Percentiles rank a stretch among this genome's conserved stretches.
These are phyloP conservation scores for Drosophila trapezifrons DNA, from an alignment of 1,140 invertebrate species.

Conservation along the genomic window DNA sequence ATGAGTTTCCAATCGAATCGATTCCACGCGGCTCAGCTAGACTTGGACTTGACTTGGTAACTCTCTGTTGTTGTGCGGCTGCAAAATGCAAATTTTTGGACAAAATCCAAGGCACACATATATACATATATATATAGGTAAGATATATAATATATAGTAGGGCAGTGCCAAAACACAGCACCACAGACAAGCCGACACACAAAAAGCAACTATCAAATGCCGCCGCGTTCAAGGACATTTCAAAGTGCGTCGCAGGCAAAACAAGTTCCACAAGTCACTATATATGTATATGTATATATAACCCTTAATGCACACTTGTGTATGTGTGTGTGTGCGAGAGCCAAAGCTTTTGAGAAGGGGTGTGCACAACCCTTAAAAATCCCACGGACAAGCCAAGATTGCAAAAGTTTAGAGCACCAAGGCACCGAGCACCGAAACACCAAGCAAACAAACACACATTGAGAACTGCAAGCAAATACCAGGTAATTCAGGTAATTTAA, in stretches of 20 bases:
- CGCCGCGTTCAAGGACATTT: conserved; percentile 49
- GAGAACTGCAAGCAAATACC: conserved; percentile 8
- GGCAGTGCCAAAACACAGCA: conserved; percentile 30
- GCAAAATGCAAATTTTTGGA: conserved; percentile 40
- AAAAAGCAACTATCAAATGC: conserved; percentile 39
- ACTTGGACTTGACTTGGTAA: conserved; percentile 31
- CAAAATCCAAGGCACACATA: conserved; percentile 13
- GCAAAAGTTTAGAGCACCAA: conserved; percentile 27
- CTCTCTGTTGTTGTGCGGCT: conserved; percentile 22
- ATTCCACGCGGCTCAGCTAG: conserved; percentile 23
- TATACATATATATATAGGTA: not conserved
- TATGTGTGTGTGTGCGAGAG: conserved; percentile 13
- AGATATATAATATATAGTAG: conserved; percentile 4
- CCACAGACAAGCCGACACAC: conserved; percentile 8
- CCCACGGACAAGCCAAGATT: conserved; percentile 55
- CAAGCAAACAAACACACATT: not conserved
- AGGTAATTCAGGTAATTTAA: conserved; percentile 17
- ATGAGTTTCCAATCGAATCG: conserved; percentile 62
- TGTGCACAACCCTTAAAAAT: conserved; percentile 58
- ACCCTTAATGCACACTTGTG: conserved; percentile 17
- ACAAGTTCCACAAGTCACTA: conserved; percentile 37
- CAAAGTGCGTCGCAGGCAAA: conserved; percentile 54
- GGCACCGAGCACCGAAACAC: too few relatives aligned
- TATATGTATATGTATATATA: conserved; percentile 1
- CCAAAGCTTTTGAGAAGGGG: conserved; percentile 25